Base-by-base conservation (phyloP, 2,797 vertebrate species). In the Sebastiscus tertius region DNA sequence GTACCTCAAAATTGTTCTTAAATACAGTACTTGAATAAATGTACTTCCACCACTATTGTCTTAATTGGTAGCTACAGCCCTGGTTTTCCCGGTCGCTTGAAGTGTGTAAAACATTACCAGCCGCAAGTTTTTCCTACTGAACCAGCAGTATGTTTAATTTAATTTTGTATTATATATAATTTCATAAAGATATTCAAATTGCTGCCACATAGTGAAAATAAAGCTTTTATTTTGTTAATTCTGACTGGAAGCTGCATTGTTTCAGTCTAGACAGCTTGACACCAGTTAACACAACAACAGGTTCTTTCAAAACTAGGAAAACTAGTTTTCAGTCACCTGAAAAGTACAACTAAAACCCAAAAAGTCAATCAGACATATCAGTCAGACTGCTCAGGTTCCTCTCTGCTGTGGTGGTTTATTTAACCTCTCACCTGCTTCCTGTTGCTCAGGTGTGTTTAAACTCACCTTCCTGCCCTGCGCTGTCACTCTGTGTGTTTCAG, bases 391-490 rank as follows among this genome's bases (percentile, higher is more conserved):
- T 9, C 8, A 1, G 12, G 3, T 2, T 27, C 24, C 33, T 33
- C n/a, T 39, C 16, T 22, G 52, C 18, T n/a, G 18, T 5, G 63
- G 7, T 2, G 49, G 14, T 46, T 60, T 5, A 6, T 5, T 1
- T 7, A 8, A 8, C 10, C 29, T 68, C 6, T 64, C 10, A 84
- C 33, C 70, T 72, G 63, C 27, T 60, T 33, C 24, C 65, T 55
- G 69, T 4, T n/a, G 59, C 65, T 61, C 66, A 71, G 58, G 29
- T 62, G 70, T 58, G 14, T 39, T 58, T n/a, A 31, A n/a, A 94
- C 97, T 97, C 89, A 98, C 97, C 85, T 94, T 91, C 78, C 95
- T 95, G 87, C 96, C 95, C 67, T 92, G 93, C 80, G 94, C 94
- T 1, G 96, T 90, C 86, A 91, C 93, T 58, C 52, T 67, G 3